Evolutionary conservation across 2,888 invertebrate genomes (phyloP).

Genomic region (Epinotia brunnichana): DNA sequence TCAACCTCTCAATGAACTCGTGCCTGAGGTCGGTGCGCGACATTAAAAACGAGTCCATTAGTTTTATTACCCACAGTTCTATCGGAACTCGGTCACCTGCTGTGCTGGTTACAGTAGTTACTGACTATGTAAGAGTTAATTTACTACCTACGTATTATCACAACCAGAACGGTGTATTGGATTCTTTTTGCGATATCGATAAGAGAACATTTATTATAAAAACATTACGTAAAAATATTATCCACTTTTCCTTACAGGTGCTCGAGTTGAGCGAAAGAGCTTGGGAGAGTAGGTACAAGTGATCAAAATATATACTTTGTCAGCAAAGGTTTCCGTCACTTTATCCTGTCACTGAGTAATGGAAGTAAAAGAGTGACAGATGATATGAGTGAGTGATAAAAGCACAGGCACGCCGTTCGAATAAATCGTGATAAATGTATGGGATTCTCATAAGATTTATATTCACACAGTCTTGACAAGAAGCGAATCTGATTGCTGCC

Average conservation of each 20-base stretch:
- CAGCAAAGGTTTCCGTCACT: background rate
- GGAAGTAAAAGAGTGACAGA: background rate
- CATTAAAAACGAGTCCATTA: constrained; percentile 25
- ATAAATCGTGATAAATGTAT: background rate
- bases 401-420: background rate
- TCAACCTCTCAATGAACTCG: constrained; percentile 17
- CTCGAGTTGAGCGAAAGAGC: background rate
- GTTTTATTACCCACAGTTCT: background rate
- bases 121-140: background rate
- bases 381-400: background rate
- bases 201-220: background rate
- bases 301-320: background rate
- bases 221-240: background rate
- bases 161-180: background rate
- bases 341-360: background rate
- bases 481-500: constrained; percentile 2
- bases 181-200: background rate
- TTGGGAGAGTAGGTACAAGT: background rate
- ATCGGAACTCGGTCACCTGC: constrained; percentile 6
- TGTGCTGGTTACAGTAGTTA: background rate
- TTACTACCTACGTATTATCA: background rate
- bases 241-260: background rate
- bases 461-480: background rate
- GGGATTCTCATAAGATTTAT: background rate
- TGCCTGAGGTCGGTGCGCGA: constrained; percentile 20